Evolutionary conservation across 2,888 invertebrate genomes (phyloP).

Genomic region (Drosophila recens): DNA sequence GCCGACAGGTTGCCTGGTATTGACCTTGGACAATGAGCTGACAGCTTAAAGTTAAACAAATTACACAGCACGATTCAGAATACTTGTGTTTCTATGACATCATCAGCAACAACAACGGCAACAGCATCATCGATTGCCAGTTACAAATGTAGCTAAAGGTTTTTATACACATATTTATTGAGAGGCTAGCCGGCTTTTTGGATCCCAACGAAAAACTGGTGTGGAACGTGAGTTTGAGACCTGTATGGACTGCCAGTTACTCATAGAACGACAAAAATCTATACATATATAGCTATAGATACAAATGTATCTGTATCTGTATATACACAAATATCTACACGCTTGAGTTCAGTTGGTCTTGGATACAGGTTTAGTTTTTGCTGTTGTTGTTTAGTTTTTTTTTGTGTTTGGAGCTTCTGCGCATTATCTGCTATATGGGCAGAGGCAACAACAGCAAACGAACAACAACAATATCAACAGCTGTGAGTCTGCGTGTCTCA

Average conservation of each 20-base stretch:
- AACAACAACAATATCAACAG: conserved; percentile 40
- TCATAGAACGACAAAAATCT: conserved; percentile 56
- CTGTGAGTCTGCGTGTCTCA: conserved; percentile 53
- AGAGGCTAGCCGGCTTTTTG: conserved; percentile 47
- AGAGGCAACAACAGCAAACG: conserved; percentile 10
- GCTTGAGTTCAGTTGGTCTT: conserved; percentile 63
- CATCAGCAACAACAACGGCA: conserved; percentile 56
- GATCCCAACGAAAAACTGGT: conserved; percentile 61
- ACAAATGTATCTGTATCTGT: conserved; percentile 26
- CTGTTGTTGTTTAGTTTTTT: conserved; percentile 13
- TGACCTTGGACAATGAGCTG: conserved; percentile 66
- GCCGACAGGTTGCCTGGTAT: conserved; percentile 38
- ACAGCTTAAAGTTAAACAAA: conserved; percentile 40
- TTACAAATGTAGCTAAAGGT: conserved; percentile 32
- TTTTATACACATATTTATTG: neutral
- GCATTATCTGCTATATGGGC: conserved; percentile 60
- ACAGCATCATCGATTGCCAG: conserved; percentile 53
- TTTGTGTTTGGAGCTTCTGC: conserved; percentile 62
- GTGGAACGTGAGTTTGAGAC: conserved; percentile 69
- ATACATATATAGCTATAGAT: conserved; percentile 18
- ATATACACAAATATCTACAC: conserved; percentile 30
- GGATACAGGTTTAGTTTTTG: conserved; percentile 70
- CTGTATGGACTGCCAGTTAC: conserved; percentile 49
- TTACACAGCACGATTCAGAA: conserved; percentile 36
- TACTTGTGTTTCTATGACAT: conserved; percentile 58